Base-by-base conservation (phyloP, 53 echinoderm and acorn worm species). In the Arbacia lixula region DNA sequence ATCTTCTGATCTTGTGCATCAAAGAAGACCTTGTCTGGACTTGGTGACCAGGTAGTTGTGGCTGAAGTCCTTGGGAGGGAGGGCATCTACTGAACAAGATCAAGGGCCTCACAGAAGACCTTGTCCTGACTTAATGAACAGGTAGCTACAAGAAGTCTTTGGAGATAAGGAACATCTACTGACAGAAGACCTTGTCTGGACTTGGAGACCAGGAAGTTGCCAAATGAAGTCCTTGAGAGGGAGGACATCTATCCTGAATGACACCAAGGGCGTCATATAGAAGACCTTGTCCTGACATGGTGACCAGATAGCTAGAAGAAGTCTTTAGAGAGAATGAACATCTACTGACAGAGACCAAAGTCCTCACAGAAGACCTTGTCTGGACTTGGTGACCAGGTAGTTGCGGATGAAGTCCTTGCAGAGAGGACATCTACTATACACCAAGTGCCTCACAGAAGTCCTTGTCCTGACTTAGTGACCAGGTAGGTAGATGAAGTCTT, bases 341-440 rank as follows among this genome's bases (percentile, higher is more conserved):
- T 37, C 16, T 19, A 31, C 26, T 8, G 32, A 12, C 5, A 31
- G 11, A 29, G 32, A 27, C 3, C 30, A 28, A 63, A 8, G 8
- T 21, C 19, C 40, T 49, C 36, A 76, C 76, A 76, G 27, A 11
- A 50, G 0, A 12, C 51, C 73, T 27, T 75, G 75, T 27, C 54
- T 34, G 28, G 64, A 81, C 32, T 81, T 62, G 81, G 34, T 81
- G 28, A 81, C 50, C 0, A 63, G 60, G 79, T 60, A 78, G 19
- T 85, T 85, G 40, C 58, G 26, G 19, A 71, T 71, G 60, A 71
- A 71, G 35, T 57, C 58, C 43, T 85, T 68, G 22, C 28, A 16
- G 21, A 65, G 28, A n/a, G n/a, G n/a, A n/a, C n/a, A n/a, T n/a
- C n/a, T n/a, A n/a, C n/a, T n/a, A n/a, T n/a, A n/a, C n/a, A n/a